Conservation (phyloP, 2,888 invertebrate genomes). For the Orthosia cruda region DNA sequence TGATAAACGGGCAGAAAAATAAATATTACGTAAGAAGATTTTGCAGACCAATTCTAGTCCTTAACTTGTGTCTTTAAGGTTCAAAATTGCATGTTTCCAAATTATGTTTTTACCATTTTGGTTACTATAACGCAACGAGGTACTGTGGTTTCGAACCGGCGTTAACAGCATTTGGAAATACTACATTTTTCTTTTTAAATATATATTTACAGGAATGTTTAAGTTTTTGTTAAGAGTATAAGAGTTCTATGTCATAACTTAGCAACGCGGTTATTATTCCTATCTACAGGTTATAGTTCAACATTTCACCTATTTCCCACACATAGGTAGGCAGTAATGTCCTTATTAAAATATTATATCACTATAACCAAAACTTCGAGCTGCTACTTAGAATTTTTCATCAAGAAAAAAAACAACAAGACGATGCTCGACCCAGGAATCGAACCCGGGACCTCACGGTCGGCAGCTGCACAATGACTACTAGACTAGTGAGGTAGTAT, state of each 20-base stretch:
- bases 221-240: slow-evolving; percentile 4
- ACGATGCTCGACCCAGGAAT: slow-evolving; percentile 40
- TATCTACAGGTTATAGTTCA: background rate
- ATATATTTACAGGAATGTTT: slow-evolving; percentile 53
- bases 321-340: slow-evolving; percentile 3
- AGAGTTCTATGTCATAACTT: slow-evolving; percentile 5
- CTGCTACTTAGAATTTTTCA: slow-evolving; percentile 41
- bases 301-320: slow-evolving; percentile 13
- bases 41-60: slow-evolving; percentile 34
- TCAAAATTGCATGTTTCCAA: slow-evolving; percentile 26
- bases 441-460: slow-evolving; percentile 40
- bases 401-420: slow-evolving; percentile 44
- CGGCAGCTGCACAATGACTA: slow-evolving; percentile 26
- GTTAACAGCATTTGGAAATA: slow-evolving; percentile 43
- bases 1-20: slow-evolving; percentile 59
- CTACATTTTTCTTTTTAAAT: slow-evolving; percentile 12
- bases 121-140: slow-evolving; percentile 72
- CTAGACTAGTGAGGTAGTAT: slow-evolving; percentile 47
- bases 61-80: slow-evolving; percentile 37
- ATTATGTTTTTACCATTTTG: slow-evolving; percentile 53
- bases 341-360: slow-evolving; percentile 1
- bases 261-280: background rate
- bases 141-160: slow-evolving; percentile 39
- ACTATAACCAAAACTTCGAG: slow-evolving; percentile 35
- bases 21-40: slow-evolving; percentile 59